These are phyloP conservation scores for Drosophila busckii DNA, from an alignment of 1,140 invertebrate species.

Conservation along the genomic window DNA sequence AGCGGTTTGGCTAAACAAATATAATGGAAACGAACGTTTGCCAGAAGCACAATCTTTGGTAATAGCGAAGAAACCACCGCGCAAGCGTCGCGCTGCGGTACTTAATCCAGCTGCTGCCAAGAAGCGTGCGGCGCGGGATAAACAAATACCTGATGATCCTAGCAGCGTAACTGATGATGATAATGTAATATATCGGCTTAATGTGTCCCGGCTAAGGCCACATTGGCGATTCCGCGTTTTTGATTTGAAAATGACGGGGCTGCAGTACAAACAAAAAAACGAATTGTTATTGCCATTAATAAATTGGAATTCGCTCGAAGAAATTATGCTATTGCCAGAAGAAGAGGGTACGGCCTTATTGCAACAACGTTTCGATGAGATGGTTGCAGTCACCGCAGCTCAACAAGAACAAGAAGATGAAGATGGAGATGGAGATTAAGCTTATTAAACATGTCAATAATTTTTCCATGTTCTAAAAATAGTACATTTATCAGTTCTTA, in stretches of 20 bases:
- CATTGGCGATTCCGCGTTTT: constrained; percentile 4
- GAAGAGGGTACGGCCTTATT: too few relatives aligned
- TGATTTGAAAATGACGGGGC: background rate
- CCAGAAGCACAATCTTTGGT: background rate
- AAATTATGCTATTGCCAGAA: constrained; percentile 12
- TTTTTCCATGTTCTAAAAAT: too few relatives aligned
- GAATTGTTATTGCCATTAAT: constrained; percentile 13
- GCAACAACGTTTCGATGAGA: too few relatives aligned
- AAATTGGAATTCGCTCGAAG: constrained; percentile 16
- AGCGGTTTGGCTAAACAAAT: background rate
- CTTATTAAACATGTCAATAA: too few relatives aligned
- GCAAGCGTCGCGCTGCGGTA: background rate
- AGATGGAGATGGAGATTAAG: too few relatives aligned
- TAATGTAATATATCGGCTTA: background rate
- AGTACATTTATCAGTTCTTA: too few relatives aligned
- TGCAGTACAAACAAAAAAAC: constrained; percentile 1
- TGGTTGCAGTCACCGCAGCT: too few relatives aligned
- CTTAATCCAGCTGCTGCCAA: background rate
- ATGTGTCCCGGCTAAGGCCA: background rate
- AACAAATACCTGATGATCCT: background rate
- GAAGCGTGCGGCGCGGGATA: background rate
- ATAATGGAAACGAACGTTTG: background rate
- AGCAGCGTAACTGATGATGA: background rate
- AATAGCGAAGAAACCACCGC: background rate
- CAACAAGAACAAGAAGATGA: too few relatives aligned